These are phyloP conservation scores for Lycia hirtaria DNA, from an alignment of 2,888 invertebrate species.

Conservation along the genomic window DNA sequence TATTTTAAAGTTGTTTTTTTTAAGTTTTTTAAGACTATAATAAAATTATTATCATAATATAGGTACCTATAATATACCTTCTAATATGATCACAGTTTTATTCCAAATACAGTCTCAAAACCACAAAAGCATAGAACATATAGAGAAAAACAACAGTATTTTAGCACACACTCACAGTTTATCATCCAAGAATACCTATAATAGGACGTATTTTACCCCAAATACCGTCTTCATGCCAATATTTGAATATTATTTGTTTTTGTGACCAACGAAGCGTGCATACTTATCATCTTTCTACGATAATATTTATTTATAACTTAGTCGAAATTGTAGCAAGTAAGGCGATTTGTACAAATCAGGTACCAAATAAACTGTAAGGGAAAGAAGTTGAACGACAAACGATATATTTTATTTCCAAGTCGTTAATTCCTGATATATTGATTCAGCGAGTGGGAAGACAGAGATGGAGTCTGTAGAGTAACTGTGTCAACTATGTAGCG, in stretches of 20 bases:
- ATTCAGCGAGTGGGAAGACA: constrained; percentile 52
- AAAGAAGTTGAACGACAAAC: constrained; percentile 63
- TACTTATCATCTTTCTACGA: constrained; percentile 20
- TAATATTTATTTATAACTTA: constrained; percentile 32
- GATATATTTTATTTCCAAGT: constrained; percentile 75
- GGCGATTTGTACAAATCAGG: constrained; percentile 63
- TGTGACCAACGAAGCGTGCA: constrained; percentile 16
- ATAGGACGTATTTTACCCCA: constrained; percentile 14
- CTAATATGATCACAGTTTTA: too few species aligned
- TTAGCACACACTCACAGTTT: constrained; percentile 9
- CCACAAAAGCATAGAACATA: not conserved
- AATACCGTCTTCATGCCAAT: constrained; percentile 15
- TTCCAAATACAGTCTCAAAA: not conserved
- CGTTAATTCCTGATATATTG: constrained; percentile 74
- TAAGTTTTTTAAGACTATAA: too few species aligned
- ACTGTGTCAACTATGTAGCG: not conserved
- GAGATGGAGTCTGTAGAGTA: constrained; percentile 22
- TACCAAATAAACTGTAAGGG: constrained; percentile 64
- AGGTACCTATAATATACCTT: too few species aligned
- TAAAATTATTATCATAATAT: too few species aligned
- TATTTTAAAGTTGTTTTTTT: too few species aligned
- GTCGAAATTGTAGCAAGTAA: constrained; percentile 45
- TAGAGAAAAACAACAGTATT: constrained; percentile 11
- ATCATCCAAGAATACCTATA: constrained; percentile 11
- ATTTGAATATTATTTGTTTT: constrained; percentile 31